These are phyloP conservation scores for Haliclona indistincta DNA, from an alignment of 37 sponge, comb jelly and placozoan genomes.

Conservation along the genomic window DNA sequence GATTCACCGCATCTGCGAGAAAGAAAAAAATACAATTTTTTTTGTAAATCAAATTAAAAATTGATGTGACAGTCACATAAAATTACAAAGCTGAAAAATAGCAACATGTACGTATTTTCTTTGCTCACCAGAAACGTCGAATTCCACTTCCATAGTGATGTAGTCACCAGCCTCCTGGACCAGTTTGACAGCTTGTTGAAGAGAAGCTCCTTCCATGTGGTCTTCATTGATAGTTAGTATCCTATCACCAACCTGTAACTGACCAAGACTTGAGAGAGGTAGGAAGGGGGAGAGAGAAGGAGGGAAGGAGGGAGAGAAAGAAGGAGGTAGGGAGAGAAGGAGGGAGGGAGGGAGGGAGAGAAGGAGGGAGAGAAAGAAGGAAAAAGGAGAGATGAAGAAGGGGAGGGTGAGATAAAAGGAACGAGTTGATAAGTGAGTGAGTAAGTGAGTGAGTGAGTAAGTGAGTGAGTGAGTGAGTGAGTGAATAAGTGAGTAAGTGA, in stretches of 20 bases:
- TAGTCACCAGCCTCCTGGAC: conserved; percentile 56
- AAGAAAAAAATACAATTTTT: not conserved
- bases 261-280: conserved; percentile 34
- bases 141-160: conserved; percentile 59
- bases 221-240: conserved; percentile 59
- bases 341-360: conserved; percentile 4
- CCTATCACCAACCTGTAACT: conserved; percentile 66
- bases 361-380: conserved; percentile 1
- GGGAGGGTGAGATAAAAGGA: not conserved
- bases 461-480: not conserved
- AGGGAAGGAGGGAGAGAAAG: not conserved
- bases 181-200: conserved; percentile 72
- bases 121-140: conserved; percentile 68
- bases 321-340: not conserved
- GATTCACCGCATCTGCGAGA: conserved; percentile 61
- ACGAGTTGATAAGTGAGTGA: not conserved
- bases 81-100: not conserved
- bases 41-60: not conserved
- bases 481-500: not conserved
- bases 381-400: not conserved
- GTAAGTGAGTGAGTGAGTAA: not conserved
- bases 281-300: conserved; percentile 8
- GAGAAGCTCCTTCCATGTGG: conserved; percentile 38
- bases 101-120: not conserved
- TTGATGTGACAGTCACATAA: not conserved